Evolutionary conservation across 1,140 invertebrate genomes (phyloP).

Genomic region (Lucilia cuprina): DNA sequence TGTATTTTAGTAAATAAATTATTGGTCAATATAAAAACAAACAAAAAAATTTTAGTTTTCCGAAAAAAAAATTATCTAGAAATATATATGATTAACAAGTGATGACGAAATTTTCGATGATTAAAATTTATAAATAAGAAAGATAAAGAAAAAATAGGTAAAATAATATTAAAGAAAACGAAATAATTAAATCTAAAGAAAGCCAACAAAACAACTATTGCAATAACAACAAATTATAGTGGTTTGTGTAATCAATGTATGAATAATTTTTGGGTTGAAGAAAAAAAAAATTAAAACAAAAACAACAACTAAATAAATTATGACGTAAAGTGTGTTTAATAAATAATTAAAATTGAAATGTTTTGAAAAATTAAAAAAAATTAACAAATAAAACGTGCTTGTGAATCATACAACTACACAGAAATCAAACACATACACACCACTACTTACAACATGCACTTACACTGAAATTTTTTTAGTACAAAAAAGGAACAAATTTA

Average conservation of each 20-base stretch:
- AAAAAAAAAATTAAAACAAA: background rate
- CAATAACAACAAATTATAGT: background rate
- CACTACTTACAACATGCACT: background rate
- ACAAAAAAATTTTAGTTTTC: background rate
- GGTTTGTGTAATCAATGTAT: conserved; percentile 12
- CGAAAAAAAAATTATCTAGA: background rate
- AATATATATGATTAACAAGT: background rate
- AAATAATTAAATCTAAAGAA: background rate
- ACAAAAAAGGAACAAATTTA: background rate
- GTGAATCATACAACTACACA: background rate
- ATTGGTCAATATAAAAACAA: conserved; percentile 2
- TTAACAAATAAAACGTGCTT: background rate
- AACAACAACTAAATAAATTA: background rate
- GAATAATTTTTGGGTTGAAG: background rate
- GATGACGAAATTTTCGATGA: background rate
- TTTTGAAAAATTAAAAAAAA: background rate
- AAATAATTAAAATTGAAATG: background rate
- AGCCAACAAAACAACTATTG: background rate
- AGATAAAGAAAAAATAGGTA: conserved; percentile 3
- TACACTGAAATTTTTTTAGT: too few species aligned
- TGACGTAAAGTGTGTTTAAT: background rate
- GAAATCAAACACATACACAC: background rate
- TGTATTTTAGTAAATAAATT: conserved; percentile 5
- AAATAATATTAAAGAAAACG: conserved; percentile 1
- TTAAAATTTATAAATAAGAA: background rate